Conservation (phyloP, 2,888 invertebrate genomes). For the Drosophila meridiana region DNA sequence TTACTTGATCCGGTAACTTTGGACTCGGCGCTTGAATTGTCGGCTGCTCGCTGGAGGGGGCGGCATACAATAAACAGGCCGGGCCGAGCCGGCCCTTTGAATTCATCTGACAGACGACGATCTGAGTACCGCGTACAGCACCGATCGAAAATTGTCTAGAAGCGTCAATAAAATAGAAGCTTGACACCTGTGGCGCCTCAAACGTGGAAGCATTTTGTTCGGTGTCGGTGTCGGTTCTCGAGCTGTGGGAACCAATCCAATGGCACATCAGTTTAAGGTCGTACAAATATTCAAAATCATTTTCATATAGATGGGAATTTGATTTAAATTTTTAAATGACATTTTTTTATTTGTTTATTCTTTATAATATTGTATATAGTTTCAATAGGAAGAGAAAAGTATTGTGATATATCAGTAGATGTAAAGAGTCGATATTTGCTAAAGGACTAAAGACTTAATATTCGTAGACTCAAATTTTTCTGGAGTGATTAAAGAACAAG, state of each 20-base stretch:
- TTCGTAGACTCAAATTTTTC: not conserved
- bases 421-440: not conserved
- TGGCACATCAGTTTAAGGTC: slow-evolving; percentile 14
- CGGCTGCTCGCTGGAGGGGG: slow-evolving; percentile 15
- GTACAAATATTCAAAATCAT: not conserved
- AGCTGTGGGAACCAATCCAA: slow-evolving; percentile 6
- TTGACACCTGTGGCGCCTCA: slow-evolving; percentile 71
- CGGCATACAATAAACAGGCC: slow-evolving; percentile 52
- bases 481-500: not conserved
- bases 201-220: slow-evolving; percentile 44
- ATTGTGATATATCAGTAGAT: not conserved
- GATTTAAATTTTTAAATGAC: slow-evolving; percentile 2
- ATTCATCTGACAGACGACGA: slow-evolving; percentile 47
- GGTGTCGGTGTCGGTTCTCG: not conserved
- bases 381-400: not conserved
- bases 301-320: slow-evolving; percentile 2
- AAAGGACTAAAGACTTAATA: not conserved
- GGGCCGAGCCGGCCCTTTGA: slow-evolving; percentile 25
- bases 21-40: not conserved
- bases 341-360: not conserved
- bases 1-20: slow-evolving; percentile 4
- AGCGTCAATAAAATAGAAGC: slow-evolving; percentile 67
- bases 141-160: slow-evolving; percentile 44
- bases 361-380: not conserved
- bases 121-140: slow-evolving; percentile 33